These are phyloP conservation scores for Trissolcus japonicus DNA, from an alignment of 2,888 invertebrate species.

Conservation along the genomic window DNA sequence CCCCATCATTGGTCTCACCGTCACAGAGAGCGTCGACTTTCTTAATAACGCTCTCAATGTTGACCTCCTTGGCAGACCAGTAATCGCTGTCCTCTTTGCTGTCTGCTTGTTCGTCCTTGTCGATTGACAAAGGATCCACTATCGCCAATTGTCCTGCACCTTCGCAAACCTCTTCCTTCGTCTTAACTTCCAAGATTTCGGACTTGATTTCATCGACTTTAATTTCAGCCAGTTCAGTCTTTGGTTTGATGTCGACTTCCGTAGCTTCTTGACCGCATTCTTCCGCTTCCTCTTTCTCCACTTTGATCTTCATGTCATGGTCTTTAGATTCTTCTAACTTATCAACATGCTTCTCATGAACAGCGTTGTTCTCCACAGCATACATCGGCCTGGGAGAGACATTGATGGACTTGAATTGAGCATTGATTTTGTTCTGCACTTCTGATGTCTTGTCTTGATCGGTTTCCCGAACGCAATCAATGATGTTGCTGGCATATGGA, in stretches of 20 bases:
- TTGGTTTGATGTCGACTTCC: slow-evolving; percentile 56
- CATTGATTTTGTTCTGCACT: slow-evolving; percentile 21
- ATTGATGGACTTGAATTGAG: slow-evolving; percentile 20
- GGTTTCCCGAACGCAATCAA: slow-evolving; percentile 55
- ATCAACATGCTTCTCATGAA: slow-evolving; percentile 6
- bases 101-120: slow-evolving; percentile 76
- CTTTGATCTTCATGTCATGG: slow-evolving; percentile 22
- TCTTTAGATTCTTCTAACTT: slow-evolving; percentile 15
- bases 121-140: slow-evolving; percentile 66
- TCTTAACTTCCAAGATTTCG: neutral
- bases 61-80: slow-evolving; percentile 88
- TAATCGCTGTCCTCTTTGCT: slow-evolving; percentile 85
- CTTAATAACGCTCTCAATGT: slow-evolving; percentile 89
- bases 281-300: slow-evolving; percentile 41
- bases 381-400: slow-evolving; percentile 15
- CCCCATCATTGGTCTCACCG: slow-evolving; percentile 67
- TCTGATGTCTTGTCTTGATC: slow-evolving; percentile 1
- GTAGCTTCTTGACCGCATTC: slow-evolving; percentile 15
- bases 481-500: slow-evolving; percentile 60
- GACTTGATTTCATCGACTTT: slow-evolving; percentile 22
- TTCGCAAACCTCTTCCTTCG: neutral
- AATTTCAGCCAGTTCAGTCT: slow-evolving; percentile 9
- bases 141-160: neutral
- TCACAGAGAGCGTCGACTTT: slow-evolving; percentile 84
- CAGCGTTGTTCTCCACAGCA: slow-evolving; percentile 6